Conservation (phyloP, 1,140 invertebrate genomes). For the Drosophila melanica region DNA sequence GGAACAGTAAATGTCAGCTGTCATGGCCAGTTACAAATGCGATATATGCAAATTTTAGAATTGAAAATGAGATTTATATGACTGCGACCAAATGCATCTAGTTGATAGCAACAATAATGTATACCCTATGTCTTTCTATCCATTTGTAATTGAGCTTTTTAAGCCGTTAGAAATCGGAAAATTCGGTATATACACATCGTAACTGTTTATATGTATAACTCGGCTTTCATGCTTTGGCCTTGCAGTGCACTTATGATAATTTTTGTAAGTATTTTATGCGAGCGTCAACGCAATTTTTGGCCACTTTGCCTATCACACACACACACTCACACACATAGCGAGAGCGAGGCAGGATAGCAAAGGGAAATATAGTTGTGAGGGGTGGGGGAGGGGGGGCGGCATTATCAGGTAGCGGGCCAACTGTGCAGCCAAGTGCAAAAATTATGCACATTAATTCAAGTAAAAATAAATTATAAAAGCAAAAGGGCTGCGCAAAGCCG, state of each 20-base stretch:
- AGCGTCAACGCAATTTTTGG: conserved; percentile 49
- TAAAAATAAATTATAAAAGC: conserved; percentile 81
- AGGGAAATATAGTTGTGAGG: neutral
- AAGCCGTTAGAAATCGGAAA: too few species aligned
- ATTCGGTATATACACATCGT: too few species aligned
- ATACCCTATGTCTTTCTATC: too few species aligned
- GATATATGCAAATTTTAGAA: neutral
- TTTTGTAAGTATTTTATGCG: conserved; percentile 63
- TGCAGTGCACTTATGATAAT: conserved; percentile 67
- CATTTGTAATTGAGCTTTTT: too few species aligned
- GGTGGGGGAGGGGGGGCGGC: neutral
- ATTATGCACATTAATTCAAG: conserved; percentile 82
- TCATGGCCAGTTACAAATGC: neutral
- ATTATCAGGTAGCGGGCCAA: conserved; percentile 73
- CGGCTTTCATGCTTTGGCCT: conserved; percentile 23
- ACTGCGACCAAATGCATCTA: too few species aligned
- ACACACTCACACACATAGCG: conserved; percentile 6
- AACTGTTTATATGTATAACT: neutral
- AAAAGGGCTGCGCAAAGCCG: conserved; percentile 43
- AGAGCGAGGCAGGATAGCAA: neutral
- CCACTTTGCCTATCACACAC: conserved; percentile 55
- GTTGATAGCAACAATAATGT: too few species aligned
- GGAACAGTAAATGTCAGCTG: conserved; percentile 16
- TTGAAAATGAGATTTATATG: too few species aligned
- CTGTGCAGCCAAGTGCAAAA: conserved; percentile 79